Evolutionary conservation across 2,888 invertebrate species (phyloP).

Genomic region (Fragum sueziense): DNA sequence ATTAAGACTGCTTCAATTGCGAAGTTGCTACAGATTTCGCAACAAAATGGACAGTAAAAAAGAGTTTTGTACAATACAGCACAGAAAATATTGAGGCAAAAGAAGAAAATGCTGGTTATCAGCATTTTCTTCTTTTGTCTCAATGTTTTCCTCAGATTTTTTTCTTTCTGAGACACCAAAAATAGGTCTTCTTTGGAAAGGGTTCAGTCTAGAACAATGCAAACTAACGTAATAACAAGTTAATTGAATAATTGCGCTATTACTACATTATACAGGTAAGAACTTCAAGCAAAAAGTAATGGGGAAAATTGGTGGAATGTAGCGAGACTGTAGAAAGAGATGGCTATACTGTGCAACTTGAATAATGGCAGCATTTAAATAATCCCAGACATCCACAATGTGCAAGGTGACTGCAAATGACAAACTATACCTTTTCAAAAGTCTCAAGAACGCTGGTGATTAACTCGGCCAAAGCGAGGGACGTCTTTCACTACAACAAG

Average conservation of each 20-base stretch:
- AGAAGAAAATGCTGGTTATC: too few species aligned
- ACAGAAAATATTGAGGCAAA: too few species aligned
- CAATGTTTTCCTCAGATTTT: too few species aligned
- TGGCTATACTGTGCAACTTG: too few species aligned
- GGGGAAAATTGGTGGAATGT: background rate
- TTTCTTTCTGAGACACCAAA: too few species aligned
- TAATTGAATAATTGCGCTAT: slow-evolving; percentile 6
- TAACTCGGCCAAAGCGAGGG: too few species aligned
- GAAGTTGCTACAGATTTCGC: background rate
- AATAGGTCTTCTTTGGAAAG: background rate
- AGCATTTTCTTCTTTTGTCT: too few species aligned
- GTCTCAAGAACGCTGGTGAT: too few species aligned
- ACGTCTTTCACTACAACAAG: too few species aligned
- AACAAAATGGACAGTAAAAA: background rate
- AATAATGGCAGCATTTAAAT: too few species aligned
- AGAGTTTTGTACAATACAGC: background rate
- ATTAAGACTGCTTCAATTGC: background rate
- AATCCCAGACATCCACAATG: too few species aligned
- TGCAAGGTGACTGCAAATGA: background rate
- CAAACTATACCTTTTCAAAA: background rate
- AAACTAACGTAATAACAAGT: background rate
- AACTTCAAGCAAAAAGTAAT: background rate
- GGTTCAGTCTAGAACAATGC: background rate
- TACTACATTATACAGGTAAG: background rate
- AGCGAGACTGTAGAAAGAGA: too few species aligned